phyloP scores from a whole-genome alignment of 2,113 vertebrate genomes.

The Perca flavescens region DNA sequence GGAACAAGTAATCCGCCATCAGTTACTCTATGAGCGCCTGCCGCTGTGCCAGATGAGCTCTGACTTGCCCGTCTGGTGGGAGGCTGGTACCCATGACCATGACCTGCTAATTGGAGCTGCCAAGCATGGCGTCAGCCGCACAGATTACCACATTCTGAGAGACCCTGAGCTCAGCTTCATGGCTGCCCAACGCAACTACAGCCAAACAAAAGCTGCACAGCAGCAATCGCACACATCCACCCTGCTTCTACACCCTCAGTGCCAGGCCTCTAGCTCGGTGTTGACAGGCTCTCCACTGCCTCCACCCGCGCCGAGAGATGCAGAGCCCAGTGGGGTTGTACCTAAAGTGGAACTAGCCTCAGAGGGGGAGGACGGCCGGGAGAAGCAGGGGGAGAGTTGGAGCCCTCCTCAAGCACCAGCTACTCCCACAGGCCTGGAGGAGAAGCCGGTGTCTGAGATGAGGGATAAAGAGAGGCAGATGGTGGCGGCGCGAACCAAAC shows the following conservation, averaged over 20 bases:
- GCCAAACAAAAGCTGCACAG: conserved; percentile 89
- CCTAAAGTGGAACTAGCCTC: conserved; percentile 90
- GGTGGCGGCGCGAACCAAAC: conserved; percentile 96
- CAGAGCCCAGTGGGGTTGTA: conserved; percentile 79
- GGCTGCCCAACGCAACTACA: conserved; percentile 93
- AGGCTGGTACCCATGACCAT: conserved; percentile 92
- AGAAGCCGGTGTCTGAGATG: conserved; percentile 81
- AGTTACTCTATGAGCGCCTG: conserved; percentile 91
- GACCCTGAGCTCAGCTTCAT: conserved; percentile 98
- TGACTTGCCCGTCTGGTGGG: conserved; percentile 97
- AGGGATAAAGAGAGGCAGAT: conserved; percentile 86
- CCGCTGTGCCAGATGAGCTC: conserved; percentile 93
- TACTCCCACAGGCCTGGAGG: conserved; percentile 84
- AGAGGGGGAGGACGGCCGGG: conserved; percentile 85
- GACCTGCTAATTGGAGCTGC: conserved; percentile 96
- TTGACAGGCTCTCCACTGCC: conserved; percentile 87
- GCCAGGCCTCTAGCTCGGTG: conserved; percentile 80
- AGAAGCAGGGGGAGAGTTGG: conserved; percentile 85
- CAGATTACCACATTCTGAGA: conserved; percentile 98
- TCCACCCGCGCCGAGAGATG: conserved; percentile 78
- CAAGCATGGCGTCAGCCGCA: conserved; percentile 98
- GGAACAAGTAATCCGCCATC: conserved; percentile 95
- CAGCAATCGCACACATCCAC: conserved; percentile 85
- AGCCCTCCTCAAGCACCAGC: conserved; percentile 85
- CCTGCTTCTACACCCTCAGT: conserved; percentile 86